These are phyloP conservation scores for Bhutanitis thaidina DNA, from an alignment of 2,888 invertebrate species.

Conservation along the genomic window DNA sequence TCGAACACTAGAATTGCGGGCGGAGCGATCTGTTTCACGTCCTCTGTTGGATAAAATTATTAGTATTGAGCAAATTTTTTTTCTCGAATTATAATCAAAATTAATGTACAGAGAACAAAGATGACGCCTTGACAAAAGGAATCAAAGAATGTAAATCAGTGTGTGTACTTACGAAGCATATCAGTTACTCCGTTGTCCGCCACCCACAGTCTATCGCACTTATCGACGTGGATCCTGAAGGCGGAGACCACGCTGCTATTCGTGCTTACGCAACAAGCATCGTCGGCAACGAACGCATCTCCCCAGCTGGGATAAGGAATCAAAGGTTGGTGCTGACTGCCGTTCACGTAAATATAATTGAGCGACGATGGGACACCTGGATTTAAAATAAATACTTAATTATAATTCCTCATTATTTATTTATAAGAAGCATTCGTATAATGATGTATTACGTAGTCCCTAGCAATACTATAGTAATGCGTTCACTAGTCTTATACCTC, in stretches of 20 bases:
- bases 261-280: slow-evolving; percentile 41
- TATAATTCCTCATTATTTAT: no score
- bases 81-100: no score
- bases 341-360: slow-evolving; percentile 77
- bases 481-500: slow-evolving; percentile 63
- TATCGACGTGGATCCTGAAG: slow-evolving; percentile 84
- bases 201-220: slow-evolving; percentile 88
- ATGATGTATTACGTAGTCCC: no score
- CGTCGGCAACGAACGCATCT: slow-evolving; percentile 84
- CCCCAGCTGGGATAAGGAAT: slow-evolving; percentile 87
- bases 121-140: no score
- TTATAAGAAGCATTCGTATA: no score
- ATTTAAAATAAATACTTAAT: not conserved
- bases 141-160: no score
- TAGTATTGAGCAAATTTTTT: no score
- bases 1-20: slow-evolving; percentile 84
- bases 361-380: slow-evolving; percentile 54
- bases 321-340: slow-evolving; percentile 82
- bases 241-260: slow-evolving; percentile 83
- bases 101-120: no score
- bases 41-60: not conserved
- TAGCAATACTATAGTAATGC: no score
- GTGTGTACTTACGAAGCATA: slow-evolving; percentile 74
- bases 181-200: slow-evolving; percentile 87
- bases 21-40: slow-evolving; percentile 66